A percentile compares a stretch with the other conserved stretches of the same genome.
phyloP scores from a whole-genome alignment of 2,113 vertebrate species.

The Paraplagusia blochii region DNA sequence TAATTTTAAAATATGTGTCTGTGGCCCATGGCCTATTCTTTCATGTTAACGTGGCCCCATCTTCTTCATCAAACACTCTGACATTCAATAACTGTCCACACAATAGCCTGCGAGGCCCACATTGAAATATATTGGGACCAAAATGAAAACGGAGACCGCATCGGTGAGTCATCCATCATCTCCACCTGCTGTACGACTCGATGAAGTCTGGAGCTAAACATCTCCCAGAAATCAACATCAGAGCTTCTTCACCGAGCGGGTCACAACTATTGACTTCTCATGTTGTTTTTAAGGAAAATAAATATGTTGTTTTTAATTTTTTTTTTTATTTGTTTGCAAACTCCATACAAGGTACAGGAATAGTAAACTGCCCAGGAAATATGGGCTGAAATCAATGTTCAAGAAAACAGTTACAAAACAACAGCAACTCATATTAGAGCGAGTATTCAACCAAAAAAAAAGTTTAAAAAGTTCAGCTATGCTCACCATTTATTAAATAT shows the following conservation, averaged over 20 bases:
- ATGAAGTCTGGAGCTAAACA: slow-evolving; percentile 21
- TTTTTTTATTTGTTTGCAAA: too few relatives aligned
- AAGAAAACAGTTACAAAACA: too few relatives aligned
- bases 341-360: too few relatives aligned
- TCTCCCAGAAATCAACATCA: slow-evolving; percentile 5
- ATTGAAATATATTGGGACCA: slow-evolving; percentile 9
- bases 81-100: slow-evolving; percentile 23
- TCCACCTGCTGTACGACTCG: slow-evolving; percentile 12
- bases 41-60: slow-evolving; percentile 19
- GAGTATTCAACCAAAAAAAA: too few relatives aligned
- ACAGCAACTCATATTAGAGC: too few relatives aligned
- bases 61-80: slow-evolving; percentile 42
- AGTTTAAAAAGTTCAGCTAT: too few relatives aligned
- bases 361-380: too few relatives aligned
- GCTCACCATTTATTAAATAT: too few relatives aligned
- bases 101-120: slow-evolving; percentile 11
- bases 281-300: too few relatives aligned
- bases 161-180: slow-evolving; percentile 28
- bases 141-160: slow-evolving; percentile 25
- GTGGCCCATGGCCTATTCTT: slow-evolving; percentile 20
- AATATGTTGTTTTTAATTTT: too few relatives aligned
- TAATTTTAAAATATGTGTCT: neutral
- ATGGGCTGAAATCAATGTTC: too few relatives aligned
- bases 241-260: slow-evolving; percentile 5
- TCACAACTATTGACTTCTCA: neutral